Conservation (phyloP, 2,888 invertebrate species). For the Xanthorhoe designata region DNA sequence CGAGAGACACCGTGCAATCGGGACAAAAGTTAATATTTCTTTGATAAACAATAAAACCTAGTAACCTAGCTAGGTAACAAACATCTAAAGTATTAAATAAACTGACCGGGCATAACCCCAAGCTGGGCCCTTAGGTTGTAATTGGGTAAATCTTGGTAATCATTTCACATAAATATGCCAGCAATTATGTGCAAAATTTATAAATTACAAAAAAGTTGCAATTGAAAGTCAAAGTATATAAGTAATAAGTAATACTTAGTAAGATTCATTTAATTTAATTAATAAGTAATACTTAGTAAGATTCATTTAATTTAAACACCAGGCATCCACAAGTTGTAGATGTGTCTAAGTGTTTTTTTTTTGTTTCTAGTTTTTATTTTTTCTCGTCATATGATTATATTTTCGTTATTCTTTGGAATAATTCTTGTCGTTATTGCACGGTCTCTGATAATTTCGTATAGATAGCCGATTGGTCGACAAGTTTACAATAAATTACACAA, state of each 20-base stretch:
- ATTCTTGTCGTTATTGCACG: conserved; percentile 54
- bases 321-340: no score
- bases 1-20: conserved; percentile 62
- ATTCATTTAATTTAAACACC: no score
- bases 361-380: background rate
- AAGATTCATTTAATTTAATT: no score
- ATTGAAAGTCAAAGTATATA: no score
- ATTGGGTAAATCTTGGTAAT: background rate
- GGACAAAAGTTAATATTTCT: conserved; percentile 33
- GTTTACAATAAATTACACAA: conserved; percentile 59
- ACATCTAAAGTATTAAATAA: background rate
- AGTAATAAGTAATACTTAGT: no score
- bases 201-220: no score
- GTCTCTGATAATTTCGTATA: conserved; percentile 58
- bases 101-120: background rate
- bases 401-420: background rate
- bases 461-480: conserved; percentile 55
- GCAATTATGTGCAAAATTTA: no score
- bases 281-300: no score
- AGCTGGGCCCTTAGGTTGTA: background rate
- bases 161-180: no score
- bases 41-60: background rate
- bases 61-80: background rate
- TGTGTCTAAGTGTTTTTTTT: background rate
- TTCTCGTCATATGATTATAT: background rate